A percentile compares a stretch with the other conserved stretches of the same genome.
Evolutionary conservation across 2,888 invertebrate genomes (phyloP).

Genomic region (Sialis fuliginosa): DNA sequence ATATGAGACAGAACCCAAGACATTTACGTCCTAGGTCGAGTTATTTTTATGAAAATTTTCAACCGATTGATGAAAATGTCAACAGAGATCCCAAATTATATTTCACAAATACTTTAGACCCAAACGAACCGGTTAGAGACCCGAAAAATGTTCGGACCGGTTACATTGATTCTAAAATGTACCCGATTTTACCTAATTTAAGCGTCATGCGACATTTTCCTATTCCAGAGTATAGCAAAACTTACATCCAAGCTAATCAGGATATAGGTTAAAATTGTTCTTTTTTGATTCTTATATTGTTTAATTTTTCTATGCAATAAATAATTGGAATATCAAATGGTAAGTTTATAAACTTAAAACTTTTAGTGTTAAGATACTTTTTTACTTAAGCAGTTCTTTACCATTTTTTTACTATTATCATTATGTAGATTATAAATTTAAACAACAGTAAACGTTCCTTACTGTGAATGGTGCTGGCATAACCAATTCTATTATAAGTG

Average conservation of each 20-base stretch:
- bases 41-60: slow-evolving; percentile 5
- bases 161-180: slow-evolving; percentile 3
- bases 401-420: no score
- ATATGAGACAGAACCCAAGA: slow-evolving; percentile 14
- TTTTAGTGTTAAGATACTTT: background rate
- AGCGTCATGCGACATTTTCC: slow-evolving; percentile 17
- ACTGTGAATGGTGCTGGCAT: no score
- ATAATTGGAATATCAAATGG: no score
- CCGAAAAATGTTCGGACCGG: background rate
- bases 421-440: no score
- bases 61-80: background rate
- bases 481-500: no score
- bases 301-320: no score
- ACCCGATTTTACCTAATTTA: slow-evolving; percentile 5
- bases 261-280: background rate
- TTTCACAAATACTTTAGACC: background rate
- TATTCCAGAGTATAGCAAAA: slow-evolving; percentile 22
- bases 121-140: background rate
- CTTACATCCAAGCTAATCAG: slow-evolving; percentile 22
- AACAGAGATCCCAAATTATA: background rate
- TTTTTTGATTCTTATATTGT: no score
- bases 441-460: no score
- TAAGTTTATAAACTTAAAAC: background rate
- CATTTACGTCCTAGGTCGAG: slow-evolving; percentile 1
- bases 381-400: background rate